Conservation (phyloP, 2,888 invertebrate genomes). For the Acanthosepion lycidas region DNA sequence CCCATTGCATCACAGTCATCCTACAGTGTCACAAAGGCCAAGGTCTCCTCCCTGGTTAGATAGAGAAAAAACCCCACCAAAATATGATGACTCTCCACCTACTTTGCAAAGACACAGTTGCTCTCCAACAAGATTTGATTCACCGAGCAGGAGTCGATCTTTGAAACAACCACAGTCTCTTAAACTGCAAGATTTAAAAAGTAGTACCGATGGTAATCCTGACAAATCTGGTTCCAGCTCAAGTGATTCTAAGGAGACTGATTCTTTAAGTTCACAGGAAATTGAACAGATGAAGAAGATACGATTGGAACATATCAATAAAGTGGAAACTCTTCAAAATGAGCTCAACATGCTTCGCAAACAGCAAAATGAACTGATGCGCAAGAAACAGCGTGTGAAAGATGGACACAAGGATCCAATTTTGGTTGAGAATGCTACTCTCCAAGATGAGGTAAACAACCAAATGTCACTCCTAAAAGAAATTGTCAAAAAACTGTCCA, state of each 20-base stretch:
- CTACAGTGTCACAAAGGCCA: background rate
- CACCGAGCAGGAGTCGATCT: background rate
- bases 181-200: background rate
- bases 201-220: background rate
- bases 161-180: background rate
- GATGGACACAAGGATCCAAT: conserved; percentile 71
- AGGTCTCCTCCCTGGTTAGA: background rate
- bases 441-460: conserved; percentile 67
- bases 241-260: background rate
- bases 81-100: background rate
- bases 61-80: background rate
- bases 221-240: background rate
- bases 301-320: conserved; percentile 56
- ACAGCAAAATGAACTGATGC: conserved; percentile 70
- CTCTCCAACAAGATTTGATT: background rate
- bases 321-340: conserved; percentile 58
- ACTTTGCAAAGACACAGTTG: background rate
- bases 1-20: background rate
- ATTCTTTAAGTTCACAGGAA: conserved; percentile 44
- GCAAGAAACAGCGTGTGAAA: conserved; percentile 63
- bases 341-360: conserved; percentile 65
- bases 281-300: conserved; percentile 55
- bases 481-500: conserved; percentile 53
- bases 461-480: conserved; percentile 63
- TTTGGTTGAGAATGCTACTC: conserved; percentile 66